These are phyloP conservation scores for Ranitomeya imitator DNA, from an alignment of 2,113 vertebrate genomes.

Conservation along the genomic window DNA sequence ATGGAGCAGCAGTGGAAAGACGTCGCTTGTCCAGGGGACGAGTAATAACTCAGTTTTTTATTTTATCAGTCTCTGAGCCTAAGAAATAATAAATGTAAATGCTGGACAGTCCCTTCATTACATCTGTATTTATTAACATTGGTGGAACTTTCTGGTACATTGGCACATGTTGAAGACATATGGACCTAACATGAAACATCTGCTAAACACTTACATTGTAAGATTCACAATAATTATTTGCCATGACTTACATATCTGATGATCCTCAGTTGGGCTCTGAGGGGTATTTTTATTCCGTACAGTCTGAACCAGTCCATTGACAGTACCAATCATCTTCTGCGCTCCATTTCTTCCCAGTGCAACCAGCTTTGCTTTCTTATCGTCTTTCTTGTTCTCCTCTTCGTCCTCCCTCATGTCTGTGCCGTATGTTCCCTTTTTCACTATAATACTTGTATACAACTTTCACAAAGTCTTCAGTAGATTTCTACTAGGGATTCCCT, in stretches of 20 bases:
- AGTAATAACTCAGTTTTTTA: no score
- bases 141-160: background rate
- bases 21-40: no score
- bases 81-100: no score
- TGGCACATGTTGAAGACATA: background rate
- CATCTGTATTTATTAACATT: background rate
- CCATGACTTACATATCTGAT: slow-evolving; percentile 44
- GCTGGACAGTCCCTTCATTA: background rate
- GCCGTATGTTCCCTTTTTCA: background rate
- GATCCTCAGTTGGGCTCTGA: background rate
- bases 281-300: background rate
- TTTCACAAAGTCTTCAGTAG: background rate
- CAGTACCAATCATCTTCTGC: slow-evolving; percentile 29
- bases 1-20: no score
- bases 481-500: background rate
- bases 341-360: slow-evolving; percentile 1
- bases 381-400: background rate
- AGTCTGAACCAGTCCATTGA: slow-evolving; percentile 46
- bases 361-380: background rate
- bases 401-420: background rate
- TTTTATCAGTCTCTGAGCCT: no score
- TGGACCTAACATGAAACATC: background rate
- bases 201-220: background rate
- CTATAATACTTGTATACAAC: background rate
- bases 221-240: background rate